Percentiles rank a stretch among this genome's conserved stretches.
These are phyloP conservation scores for Bufo gargarizans DNA, from an alignment of 2,113 vertebrate species.

Conservation along the genomic window DNA sequence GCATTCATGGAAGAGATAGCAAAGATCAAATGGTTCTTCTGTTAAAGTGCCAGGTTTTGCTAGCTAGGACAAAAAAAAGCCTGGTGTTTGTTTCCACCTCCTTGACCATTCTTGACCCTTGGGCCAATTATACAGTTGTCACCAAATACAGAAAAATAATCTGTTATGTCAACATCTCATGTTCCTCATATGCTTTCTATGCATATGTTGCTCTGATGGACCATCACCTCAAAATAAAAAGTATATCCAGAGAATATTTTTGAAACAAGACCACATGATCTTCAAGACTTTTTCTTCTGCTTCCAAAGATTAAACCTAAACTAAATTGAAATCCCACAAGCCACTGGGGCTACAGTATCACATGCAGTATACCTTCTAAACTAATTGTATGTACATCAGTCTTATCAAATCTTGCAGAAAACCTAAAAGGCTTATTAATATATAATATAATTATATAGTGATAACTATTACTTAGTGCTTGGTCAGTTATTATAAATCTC, in stretches of 20 bases:
- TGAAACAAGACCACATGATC: not conserved
- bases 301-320: not conserved
- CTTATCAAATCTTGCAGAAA: not conserved
- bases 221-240: not conserved
- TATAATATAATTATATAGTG: not conserved
- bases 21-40: too few species aligned
- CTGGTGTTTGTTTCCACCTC: too few species aligned
- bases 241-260: not conserved
- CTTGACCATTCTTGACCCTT: too few species aligned
- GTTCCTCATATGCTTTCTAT: not conserved
- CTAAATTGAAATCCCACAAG: not conserved
- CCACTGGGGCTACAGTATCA: not conserved
- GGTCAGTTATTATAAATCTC: too few species aligned
- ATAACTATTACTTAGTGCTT: not conserved
- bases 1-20: too few species aligned
- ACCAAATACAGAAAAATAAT: not conserved
- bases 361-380: constrained; percentile 9
- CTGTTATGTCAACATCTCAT: not conserved
- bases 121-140: not conserved
- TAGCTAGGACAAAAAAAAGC: too few species aligned
- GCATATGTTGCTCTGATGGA: not conserved
- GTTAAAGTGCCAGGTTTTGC: too few species aligned
- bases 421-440: not conserved
- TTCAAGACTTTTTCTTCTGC: not conserved
- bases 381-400: not conserved